Conservation (phyloP, 30 jellyfish, hydroid and myxozoan species). For the Turritopsis rubra region DNA sequence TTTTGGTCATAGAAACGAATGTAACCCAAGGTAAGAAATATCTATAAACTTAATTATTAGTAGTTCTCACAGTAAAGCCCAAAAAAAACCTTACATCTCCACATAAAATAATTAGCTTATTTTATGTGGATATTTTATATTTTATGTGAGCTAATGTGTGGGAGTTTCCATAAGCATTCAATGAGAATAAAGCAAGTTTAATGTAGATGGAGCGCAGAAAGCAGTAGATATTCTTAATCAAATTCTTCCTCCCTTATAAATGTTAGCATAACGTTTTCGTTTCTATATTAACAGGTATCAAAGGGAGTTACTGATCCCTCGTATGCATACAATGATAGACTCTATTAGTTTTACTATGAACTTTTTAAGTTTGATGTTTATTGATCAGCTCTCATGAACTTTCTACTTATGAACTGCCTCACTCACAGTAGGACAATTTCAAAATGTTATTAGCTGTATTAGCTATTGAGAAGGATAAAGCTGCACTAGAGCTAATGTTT, state of each 20-base stretch:
- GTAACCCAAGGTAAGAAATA: neutral
- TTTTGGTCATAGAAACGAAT: slow-evolving; percentile 4
- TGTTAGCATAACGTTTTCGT: neutral
- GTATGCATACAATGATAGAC: neutral
- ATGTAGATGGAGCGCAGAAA: too few relatives aligned
- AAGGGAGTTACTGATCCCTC: neutral
- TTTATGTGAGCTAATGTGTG: too few relatives aligned
- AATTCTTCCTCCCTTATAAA: too few relatives aligned
- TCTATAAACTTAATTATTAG: neutral
- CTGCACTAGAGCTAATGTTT: neutral
- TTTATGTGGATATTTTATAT: too few relatives aligned
- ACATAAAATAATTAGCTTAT: too few relatives aligned
- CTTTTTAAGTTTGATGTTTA: neutral
- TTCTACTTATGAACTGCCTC: neutral
- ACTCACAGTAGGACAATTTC: neutral
- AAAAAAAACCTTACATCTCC: too few relatives aligned
- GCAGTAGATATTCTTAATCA: too few relatives aligned
- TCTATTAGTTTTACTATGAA: neutral
- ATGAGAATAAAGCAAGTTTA: too few relatives aligned
- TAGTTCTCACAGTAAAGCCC: too few relatives aligned
- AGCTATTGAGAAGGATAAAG: neutral
- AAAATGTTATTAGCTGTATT: neutral
- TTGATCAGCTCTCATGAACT: neutral
- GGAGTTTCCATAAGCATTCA: too few relatives aligned
- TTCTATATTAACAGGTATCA: neutral